Conservation (phyloP, 2,888 invertebrate species). For the Silvanus unidentatus region DNA sequence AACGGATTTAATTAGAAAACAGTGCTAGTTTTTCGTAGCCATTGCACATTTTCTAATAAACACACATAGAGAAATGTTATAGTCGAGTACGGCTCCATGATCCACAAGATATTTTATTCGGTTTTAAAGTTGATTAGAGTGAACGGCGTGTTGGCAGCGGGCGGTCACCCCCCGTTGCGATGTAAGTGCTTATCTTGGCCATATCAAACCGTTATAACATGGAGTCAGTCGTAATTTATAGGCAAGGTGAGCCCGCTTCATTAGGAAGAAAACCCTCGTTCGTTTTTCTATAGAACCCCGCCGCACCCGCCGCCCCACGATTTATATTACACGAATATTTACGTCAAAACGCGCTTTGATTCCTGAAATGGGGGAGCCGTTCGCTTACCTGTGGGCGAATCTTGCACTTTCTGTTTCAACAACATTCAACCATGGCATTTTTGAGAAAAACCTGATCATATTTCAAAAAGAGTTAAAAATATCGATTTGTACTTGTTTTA, state of each 20-base stretch:
- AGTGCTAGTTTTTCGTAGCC: too few relatives aligned
- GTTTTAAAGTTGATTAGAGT: slow-evolving; percentile 48
- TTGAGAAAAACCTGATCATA: too few relatives aligned
- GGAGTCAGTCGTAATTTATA: slow-evolving; percentile 49
- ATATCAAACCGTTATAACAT: slow-evolving; percentile 49
- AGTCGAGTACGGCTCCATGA: too few relatives aligned
- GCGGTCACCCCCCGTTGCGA: slow-evolving; percentile 44
- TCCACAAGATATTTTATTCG: slow-evolving; percentile 42
- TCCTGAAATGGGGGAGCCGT: too few relatives aligned
- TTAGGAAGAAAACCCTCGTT: slow-evolving; percentile 41
- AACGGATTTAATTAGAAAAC: too few relatives aligned
- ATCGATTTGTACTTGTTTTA: too few relatives aligned
- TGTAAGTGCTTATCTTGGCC: slow-evolving; percentile 48
- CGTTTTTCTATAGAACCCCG: background rate
- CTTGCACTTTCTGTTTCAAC: background rate
- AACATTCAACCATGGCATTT: too few relatives aligned
- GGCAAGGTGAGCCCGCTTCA: slow-evolving; percentile 48
- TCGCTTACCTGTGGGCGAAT: too few relatives aligned
- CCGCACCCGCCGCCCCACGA: slow-evolving; percentile 26
- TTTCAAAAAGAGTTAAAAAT: too few relatives aligned
- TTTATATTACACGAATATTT: background rate
- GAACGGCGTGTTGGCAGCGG: slow-evolving; percentile 42
- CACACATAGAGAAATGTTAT: too few relatives aligned
- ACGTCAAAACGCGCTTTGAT: too few relatives aligned
- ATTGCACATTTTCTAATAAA: too few relatives aligned